Evolutionary conservation across 2,888 invertebrate genomes (phyloP), one percentile per base, ranked within the genome.

Genomic region (Rhopalosiphum nymphaeae): DNA sequence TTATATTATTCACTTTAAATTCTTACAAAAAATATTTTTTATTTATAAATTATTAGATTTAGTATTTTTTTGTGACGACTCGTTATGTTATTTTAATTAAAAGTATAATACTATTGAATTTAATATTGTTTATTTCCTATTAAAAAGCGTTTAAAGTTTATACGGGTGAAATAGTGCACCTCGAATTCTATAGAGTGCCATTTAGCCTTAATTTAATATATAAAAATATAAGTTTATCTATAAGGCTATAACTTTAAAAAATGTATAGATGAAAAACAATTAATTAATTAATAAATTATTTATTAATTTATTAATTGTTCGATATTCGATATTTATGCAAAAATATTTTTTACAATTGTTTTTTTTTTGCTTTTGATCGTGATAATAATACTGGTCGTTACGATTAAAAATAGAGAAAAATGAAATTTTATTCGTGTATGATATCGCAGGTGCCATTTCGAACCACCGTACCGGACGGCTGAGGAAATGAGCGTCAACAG

Each of bases 401-500:
- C 9, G 36, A 36, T 78, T 36, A 78, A 67, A 36, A 78, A 61
- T 29, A 9, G 5, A n/a, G n/a, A 36, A 78, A 36, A 36, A 36
- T 36, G 36, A 21, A 1, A 21, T n/a, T 67, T 67, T 61, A 29
- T 67, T n/a, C 16, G 3, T 16, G 21, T 25, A 9, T 21, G 36
- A 36, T 21, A 36, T 78, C 21, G 21, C 36, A 78, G 90, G 57
- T 94, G 56, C 36, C 86, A 25, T 26, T 94, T 49, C 42, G 90
- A 61, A n/a, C 89, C 89, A 42, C 93, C 93, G 49, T 94, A 94
- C 49, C 56, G 36, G 49, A 94, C 93, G 16, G 57, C 90, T 29
- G 93, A 94, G 86, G 93, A 94, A 42, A 90, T 94, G 93, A 90
- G 85, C 61, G 16, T 36, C 86, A 94, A 94, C 85, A 85, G 93